phyloP scores from a whole-genome alignment of 2,797 vertebrate species.

The Crocidura indochinensis region DNA sequence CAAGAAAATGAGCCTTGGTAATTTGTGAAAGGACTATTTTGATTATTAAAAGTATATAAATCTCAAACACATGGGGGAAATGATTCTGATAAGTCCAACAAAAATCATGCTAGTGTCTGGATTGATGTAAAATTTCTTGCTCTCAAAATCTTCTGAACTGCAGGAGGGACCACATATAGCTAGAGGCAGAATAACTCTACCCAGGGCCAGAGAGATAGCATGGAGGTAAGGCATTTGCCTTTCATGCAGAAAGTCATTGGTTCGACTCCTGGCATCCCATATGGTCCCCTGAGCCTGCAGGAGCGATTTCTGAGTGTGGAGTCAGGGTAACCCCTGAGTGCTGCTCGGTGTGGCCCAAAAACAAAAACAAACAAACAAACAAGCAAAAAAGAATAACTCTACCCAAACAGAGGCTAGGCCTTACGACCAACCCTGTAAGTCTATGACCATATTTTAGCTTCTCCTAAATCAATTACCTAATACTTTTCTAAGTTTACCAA shows the following conservation, averaged over 20 bases:
- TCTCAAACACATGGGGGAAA: constrained; percentile 67
- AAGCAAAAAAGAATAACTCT: background rate
- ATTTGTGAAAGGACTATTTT: constrained; percentile 61
- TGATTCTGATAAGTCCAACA: constrained; percentile 4
- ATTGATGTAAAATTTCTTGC: background rate
- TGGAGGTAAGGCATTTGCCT: too few species aligned
- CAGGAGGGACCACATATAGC: background rate
- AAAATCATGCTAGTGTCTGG: constrained; percentile 5
- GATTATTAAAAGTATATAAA: constrained; percentile 71
- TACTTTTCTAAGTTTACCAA: too few species aligned
- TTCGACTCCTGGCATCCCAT: too few species aligned
- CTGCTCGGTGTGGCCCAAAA: too few species aligned
- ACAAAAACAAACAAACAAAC: too few species aligned
- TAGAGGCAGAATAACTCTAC: background rate
- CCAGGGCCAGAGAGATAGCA: too few species aligned
- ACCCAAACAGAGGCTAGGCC: background rate
- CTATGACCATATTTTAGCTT: background rate
- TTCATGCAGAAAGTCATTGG: too few species aligned
- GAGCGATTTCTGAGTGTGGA: too few species aligned
- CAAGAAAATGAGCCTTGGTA: constrained; percentile 7
- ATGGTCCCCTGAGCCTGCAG: too few species aligned
- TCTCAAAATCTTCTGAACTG: constrained; percentile 53
- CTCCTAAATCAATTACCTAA: constrained; percentile 39
- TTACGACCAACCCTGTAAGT: background rate
- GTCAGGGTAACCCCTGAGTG: too few species aligned